Percentiles rank a stretch among this genome's conserved stretches.
Conservation (phyloP, 2,888 invertebrate genomes). For the Drosophila subsilvestris region DNA sequence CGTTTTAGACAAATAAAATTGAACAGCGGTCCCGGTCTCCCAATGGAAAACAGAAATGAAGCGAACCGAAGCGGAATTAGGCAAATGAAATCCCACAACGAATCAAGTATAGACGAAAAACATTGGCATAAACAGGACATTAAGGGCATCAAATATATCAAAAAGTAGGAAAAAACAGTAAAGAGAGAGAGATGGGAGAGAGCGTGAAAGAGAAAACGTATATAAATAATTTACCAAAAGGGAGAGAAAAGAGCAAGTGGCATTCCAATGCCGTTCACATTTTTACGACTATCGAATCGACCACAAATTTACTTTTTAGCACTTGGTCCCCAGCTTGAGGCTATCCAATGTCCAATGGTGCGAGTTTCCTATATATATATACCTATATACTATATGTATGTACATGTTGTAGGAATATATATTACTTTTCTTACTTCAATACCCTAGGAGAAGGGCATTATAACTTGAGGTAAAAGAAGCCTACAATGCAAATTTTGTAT, state of each 20-base stretch:
- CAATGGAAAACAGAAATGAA: slow-evolving; percentile 25
- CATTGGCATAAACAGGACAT: slow-evolving; percentile 71
- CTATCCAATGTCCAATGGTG: slow-evolving; percentile 54
- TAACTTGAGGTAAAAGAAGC: neutral
- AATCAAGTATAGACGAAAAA: slow-evolving; percentile 39
- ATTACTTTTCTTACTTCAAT: neutral
- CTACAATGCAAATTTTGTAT: too few species aligned
- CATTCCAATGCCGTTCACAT: slow-evolving; percentile 48
- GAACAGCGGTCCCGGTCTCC: neutral
- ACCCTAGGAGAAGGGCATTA: neutral
- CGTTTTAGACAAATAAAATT: slow-evolving; percentile 59
- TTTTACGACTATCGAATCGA: slow-evolving; percentile 79
- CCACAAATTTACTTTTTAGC: slow-evolving; percentile 81
- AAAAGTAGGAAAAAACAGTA: slow-evolving; percentile 37
- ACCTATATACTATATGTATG: neutral
- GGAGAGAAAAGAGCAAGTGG: slow-evolving; percentile 12
- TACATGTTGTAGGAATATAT: neutral
- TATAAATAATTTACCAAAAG: slow-evolving; percentile 66
- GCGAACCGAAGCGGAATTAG: slow-evolving; percentile 38
- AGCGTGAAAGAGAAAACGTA: slow-evolving; percentile 34
- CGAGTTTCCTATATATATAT: slow-evolving; percentile 17
- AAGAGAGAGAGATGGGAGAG: slow-evolving; percentile 1
- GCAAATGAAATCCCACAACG: slow-evolving; percentile 54
- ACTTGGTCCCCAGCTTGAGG: slow-evolving; percentile 73
- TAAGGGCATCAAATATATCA: slow-evolving; percentile 61